These are phyloP conservation scores for Atta colombica DNA, from an alignment of 1,140 invertebrate species.

Conservation along the genomic window DNA sequence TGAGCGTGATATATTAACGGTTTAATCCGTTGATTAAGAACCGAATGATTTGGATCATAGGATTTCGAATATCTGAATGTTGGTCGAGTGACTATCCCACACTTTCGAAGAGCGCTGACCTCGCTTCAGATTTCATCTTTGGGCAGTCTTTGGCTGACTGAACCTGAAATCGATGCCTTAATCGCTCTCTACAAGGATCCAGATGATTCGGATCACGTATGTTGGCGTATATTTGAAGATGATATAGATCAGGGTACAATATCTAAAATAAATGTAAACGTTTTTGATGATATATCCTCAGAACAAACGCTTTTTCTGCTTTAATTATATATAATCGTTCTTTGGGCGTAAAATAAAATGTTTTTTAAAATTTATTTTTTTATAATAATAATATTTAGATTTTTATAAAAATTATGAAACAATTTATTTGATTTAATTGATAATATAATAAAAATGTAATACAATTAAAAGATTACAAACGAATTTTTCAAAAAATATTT, in stretches of 20 bases:
- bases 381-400: not conserved
- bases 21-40: conserved; percentile 12
- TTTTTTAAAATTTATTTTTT: not conserved
- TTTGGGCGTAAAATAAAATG: not conserved
- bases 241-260: conserved; percentile 89
- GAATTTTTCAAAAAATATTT: not conserved
- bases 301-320: not conserved
- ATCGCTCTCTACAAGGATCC: conserved; percentile 89
- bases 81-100: conserved; percentile 88
- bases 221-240: conserved; percentile 91
- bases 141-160: conserved; percentile 86
- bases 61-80: conserved; percentile 89
- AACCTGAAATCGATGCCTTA: conserved; percentile 88
- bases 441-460: not conserved
- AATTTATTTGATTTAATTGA: not conserved
- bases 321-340: not conserved
- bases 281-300: not conserved
- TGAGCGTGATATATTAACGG: not conserved
- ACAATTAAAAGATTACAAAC: not conserved
- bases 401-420: not conserved
- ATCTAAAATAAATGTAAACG: not conserved
- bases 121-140: conserved; percentile 88
- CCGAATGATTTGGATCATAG: conserved; percentile 77
- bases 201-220: conserved; percentile 88
- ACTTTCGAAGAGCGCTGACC: conserved; percentile 89